Evolutionary conservation across 1,140 invertebrate genomes (phyloP).

Genomic region (Drosophila ercepeae): DNA sequence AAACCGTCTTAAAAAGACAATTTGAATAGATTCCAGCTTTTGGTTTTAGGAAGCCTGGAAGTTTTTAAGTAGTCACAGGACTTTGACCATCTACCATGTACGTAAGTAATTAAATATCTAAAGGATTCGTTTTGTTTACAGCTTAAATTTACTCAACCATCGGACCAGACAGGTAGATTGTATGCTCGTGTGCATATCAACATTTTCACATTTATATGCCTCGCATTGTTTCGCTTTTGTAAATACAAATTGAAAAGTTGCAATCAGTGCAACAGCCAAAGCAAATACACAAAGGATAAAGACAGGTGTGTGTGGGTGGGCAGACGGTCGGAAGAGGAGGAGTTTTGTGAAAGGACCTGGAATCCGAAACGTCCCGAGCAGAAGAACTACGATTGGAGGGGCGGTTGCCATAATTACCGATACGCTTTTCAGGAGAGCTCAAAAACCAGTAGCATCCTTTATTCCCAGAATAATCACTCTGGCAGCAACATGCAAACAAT

Average conservation of each 20-base stretch:
- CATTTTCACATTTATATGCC: constrained; percentile 25
- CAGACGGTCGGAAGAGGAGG: constrained; percentile 38
- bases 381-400: constrained; percentile 13
- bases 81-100: neutral
- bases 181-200: constrained; percentile 3
- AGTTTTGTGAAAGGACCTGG: constrained; percentile 10
- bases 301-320: constrained; percentile 1
- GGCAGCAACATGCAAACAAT: constrained; percentile 46
- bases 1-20: no score
- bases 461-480: constrained; percentile 19
- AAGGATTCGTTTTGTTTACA: constrained; percentile 21
- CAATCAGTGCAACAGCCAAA: constrained; percentile 33
- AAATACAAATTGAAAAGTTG: constrained; percentile 65
- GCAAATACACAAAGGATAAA: constrained; percentile 43
- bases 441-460: constrained; percentile 40
- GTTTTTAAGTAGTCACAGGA: no score
- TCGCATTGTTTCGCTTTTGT: constrained; percentile 47
- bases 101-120: constrained; percentile 2
- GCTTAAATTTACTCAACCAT: constrained; percentile 25
- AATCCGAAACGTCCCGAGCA: constrained; percentile 4
- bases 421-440: constrained; percentile 35
- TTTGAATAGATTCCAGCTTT: no score
- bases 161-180: neutral
- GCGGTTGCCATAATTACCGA: constrained; percentile 61
- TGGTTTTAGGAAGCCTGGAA: no score